Percentiles rank a stretch among this genome's conserved stretches.
These are phyloP conservation scores for Caradrina kadenii DNA, from an alignment of 2,888 invertebrate species.

Conservation along the genomic window DNA sequence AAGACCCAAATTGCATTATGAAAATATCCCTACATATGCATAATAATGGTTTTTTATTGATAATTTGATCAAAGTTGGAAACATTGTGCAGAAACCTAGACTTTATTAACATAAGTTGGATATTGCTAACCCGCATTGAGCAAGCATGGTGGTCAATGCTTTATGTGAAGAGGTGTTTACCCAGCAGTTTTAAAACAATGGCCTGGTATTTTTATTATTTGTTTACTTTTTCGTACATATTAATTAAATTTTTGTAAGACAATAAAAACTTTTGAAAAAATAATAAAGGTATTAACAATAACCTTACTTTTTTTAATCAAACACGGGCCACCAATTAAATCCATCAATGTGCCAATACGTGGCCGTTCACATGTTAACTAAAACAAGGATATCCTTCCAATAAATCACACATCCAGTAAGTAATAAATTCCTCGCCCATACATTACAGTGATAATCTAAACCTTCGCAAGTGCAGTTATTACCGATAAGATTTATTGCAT, in stretches of 20 bases:
- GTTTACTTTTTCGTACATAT: no score
- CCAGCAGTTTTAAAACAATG: no score
- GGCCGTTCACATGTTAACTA: constrained; percentile 49
- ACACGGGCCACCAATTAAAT: constrained; percentile 28
- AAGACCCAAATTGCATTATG: background rate
- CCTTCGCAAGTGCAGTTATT: constrained; percentile 88
- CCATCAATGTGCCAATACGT: constrained; percentile 43
- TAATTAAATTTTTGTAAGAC: no score
- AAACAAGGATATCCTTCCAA: constrained; percentile 71
- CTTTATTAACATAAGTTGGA: no score
- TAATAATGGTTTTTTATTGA: no score
- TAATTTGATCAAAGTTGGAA: no score
- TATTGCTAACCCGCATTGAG: no score
- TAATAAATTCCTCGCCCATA: constrained; percentile 77
- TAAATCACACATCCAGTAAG: constrained; percentile 78
- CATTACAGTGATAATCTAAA: constrained; percentile 83
- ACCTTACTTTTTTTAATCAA: constrained; percentile 18
- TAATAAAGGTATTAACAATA: background rate
- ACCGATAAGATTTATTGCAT: constrained; percentile 86
- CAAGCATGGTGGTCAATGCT: no score
- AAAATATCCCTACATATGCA: background rate
- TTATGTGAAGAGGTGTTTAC: no score
- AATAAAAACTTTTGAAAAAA: no score
- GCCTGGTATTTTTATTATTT: no score
- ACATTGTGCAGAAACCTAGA: no score